Base-by-base conservation (phyloP, 2,113 vertebrate species). In the Osmerus mordax region DNA sequence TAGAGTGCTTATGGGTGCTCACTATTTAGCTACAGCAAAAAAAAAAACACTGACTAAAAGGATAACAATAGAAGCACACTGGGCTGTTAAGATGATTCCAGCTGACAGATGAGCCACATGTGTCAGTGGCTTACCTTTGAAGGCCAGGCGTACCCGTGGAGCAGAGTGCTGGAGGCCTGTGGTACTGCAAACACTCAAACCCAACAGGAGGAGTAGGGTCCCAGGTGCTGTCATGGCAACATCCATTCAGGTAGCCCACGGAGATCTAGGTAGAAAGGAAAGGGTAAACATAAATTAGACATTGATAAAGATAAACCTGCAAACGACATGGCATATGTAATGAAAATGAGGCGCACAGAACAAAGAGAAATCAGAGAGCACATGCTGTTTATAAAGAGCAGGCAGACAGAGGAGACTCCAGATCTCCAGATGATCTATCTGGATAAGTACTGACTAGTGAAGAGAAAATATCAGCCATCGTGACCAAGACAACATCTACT, bases 111-210 rank as follows among this genome's bases (percentile, higher is more conserved):
- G 79, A 71, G 65, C 65, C 65, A 72, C 68, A 72, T 76, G 21
- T 77, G 74, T 47, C 14, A 73, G 69, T 11, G 66, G 69, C 89
- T 91, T 86, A 92, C 91, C 92, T 92, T 92, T 93, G 85, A 91
- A 93, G 70, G 91, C 84, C 82, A 93, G 90, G 73, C 81, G 90
- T 72, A 93, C 90, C 85, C 92, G 79, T 5, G 92, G 90, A 32
- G 91, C 80, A 5, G 89, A 86, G 77, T 87, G 89, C 77, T 89
- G 91, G 84, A 88, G 78, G 79, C 83, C 85, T 53, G 54, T 83
- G 82, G 83, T 81, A 81, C 79, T 70, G 65, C 83, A 90, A 84
- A 92, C 85, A 84, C 88, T 90, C 0, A 88, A 51, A 79, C 84
- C 87, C 83, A 90, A 82, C 80, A 92, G 86, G 74, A 92, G 84